These are phyloP conservation scores for Drosophila heteroneura DNA, from an alignment of 2,888 invertebrate species.

Conservation along the genomic window DNA sequence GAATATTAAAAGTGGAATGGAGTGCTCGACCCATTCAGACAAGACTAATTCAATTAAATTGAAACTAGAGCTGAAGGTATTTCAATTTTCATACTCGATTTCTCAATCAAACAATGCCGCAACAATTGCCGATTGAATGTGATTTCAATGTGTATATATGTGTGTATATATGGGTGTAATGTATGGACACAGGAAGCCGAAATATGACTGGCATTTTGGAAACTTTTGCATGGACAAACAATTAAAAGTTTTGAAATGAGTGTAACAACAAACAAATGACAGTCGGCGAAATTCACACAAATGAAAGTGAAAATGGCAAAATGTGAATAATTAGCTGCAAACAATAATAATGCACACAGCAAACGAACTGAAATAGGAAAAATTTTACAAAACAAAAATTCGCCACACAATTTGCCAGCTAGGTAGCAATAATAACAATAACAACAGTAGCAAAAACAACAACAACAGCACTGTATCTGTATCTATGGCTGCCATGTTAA, in stretches of 20 bases:
- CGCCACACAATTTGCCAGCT: constrained; percentile 67
- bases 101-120: constrained; percentile 64
- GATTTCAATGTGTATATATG: constrained; percentile 13
- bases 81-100: constrained; percentile 59
- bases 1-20: constrained; percentile 39
- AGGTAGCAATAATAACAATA: constrained; percentile 31
- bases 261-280: constrained; percentile 78
- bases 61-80: constrained; percentile 40
- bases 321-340: constrained; percentile 80
- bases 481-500: constrained; percentile 45
- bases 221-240: constrained; percentile 75
- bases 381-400: constrained; percentile 66
- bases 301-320: constrained; percentile 79
- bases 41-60: constrained; percentile 65
- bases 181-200: constrained; percentile 57
- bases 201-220: constrained; percentile 81
- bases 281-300: constrained; percentile 75
- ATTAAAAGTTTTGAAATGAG: constrained; percentile 76
- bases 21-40: constrained; percentile 35
- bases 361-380: constrained; percentile 75
- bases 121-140: constrained; percentile 67
- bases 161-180: constrained; percentile 1
- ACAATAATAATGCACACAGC: constrained; percentile 60
- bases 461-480: constrained; percentile 47
- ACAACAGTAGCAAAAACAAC: constrained; percentile 23